Conservation (phyloP, 2,888 invertebrate genomes). For the Linnaemya tessellans region DNA sequence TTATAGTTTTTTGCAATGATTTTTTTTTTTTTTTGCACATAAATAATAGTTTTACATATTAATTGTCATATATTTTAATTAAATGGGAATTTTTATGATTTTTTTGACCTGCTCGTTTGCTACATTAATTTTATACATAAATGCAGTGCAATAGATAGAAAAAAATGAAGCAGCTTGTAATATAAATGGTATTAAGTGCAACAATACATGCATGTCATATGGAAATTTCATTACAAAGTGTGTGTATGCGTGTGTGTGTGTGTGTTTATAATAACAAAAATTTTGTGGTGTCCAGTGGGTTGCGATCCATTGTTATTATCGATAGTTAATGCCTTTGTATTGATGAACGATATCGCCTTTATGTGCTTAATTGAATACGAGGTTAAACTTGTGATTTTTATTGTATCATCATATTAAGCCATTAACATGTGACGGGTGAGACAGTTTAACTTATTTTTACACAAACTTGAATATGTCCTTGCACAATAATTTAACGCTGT, state of each 20-base stretch:
- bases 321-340: no score
- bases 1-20: not conserved
- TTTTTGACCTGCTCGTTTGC: not conserved
- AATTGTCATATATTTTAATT: constrained; percentile 20
- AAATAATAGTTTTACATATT: constrained; percentile 1
- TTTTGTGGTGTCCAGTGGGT: not conserved
- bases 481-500: no score
- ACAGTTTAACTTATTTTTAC: no score
- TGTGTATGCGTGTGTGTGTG: no score
- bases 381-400: no score
- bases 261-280: not conserved
- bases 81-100: not conserved
- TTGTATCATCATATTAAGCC: no score
- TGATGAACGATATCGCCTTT: no score
- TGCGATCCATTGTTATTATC: not conserved
- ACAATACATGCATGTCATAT: not conserved
- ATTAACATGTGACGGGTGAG: no score
- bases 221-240: not conserved
- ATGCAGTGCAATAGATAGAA: not conserved
- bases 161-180: not conserved
- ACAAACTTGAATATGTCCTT: no score
- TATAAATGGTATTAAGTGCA: not conserved
- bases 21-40: not conserved
- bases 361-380: no score
- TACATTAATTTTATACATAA: not conserved